These are phyloP conservation scores for Acleris cristana DNA, from an alignment of 2,888 invertebrate species.

Conservation along the genomic window DNA sequence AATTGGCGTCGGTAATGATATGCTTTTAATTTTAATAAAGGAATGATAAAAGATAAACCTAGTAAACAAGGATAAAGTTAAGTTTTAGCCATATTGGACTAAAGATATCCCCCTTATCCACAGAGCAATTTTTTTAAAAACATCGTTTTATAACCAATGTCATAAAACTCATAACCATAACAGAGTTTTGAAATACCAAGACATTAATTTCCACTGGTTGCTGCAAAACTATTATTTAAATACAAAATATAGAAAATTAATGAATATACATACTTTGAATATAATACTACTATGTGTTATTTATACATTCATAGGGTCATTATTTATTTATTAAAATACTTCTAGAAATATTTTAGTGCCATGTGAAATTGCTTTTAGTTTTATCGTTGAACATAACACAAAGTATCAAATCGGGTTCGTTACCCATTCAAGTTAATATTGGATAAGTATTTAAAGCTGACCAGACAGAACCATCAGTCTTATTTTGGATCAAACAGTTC, in stretches of 20 bases:
- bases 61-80: background rate
- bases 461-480: constrained; percentile 52
- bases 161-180: constrained; percentile 10
- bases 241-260: constrained; percentile 7
- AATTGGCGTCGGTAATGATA: constrained; percentile 67
- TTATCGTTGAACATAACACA: constrained; percentile 21
- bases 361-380: constrained; percentile 30
- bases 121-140: constrained; percentile 38
- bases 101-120: background rate
- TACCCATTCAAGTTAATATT: constrained; percentile 15
- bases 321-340: constrained; percentile 11
- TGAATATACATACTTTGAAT: background rate
- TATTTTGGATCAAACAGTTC: constrained; percentile 42
- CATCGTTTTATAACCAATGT: constrained; percentile 44
- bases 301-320: background rate
- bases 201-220: constrained; percentile 9
- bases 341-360: constrained; percentile 29
- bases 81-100: background rate
- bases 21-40: constrained; percentile 69
- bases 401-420: constrained; percentile 11
- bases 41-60: constrained; percentile 61
- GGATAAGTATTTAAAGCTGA: constrained; percentile 45
- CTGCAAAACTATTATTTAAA: constrained; percentile 7
- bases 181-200: constrained; percentile 21
- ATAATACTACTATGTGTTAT: too few species aligned